A percentile compares a stretch with the other conserved stretches of the same genome.
phyloP scores from a whole-genome alignment of 2,797 vertebrate species.

The Peromyscus eremicus region DNA sequence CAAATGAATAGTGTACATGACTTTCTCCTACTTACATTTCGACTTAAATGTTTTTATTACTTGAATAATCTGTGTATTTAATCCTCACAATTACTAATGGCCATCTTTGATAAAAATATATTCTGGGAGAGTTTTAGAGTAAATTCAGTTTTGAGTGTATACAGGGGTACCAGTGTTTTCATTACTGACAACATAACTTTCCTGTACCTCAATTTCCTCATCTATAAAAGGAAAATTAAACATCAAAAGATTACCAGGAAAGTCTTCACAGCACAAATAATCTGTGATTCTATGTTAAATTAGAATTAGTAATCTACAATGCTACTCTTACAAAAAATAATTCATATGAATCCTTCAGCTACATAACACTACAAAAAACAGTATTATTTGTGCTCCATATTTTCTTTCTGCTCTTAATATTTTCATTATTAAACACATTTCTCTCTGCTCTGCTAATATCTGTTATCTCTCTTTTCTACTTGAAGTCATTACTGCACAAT shows the following conservation, averaged over 20 bases:
- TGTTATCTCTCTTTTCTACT: conserved; percentile 32
- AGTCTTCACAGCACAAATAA: not conserved
- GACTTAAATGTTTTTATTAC: conserved; percentile 33
- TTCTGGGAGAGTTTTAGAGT: conserved; percentile 24
- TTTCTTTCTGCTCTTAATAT: not conserved
- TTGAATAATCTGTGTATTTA: conserved; percentile 47
- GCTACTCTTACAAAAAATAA: conserved; percentile 48
- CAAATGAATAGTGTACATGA: not conserved
- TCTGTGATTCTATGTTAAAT: conserved; percentile 24
- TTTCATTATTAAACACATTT: conserved; percentile 37
- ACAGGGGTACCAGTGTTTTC: not conserved
- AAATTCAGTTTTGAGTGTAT: conserved; percentile 48
- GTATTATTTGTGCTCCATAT: not conserved
- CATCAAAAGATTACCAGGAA: not conserved
- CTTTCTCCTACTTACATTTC: conserved; percentile 40
- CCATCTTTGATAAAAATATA: conserved; percentile 59
- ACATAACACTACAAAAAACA: not conserved
- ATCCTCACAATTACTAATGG: conserved; percentile 31
- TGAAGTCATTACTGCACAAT: not conserved
- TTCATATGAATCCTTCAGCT: not conserved
- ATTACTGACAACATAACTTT: conserved; percentile 2
- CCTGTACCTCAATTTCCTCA: conserved; percentile 35
- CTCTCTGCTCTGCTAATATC: conserved; percentile 42
- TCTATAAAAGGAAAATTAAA: conserved; percentile 40
- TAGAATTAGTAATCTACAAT: conserved; percentile 29